These are phyloP conservation scores for Vollenhovia emeryi DNA, from an alignment of 1,140 invertebrate genomes.

Conservation along the genomic window DNA sequence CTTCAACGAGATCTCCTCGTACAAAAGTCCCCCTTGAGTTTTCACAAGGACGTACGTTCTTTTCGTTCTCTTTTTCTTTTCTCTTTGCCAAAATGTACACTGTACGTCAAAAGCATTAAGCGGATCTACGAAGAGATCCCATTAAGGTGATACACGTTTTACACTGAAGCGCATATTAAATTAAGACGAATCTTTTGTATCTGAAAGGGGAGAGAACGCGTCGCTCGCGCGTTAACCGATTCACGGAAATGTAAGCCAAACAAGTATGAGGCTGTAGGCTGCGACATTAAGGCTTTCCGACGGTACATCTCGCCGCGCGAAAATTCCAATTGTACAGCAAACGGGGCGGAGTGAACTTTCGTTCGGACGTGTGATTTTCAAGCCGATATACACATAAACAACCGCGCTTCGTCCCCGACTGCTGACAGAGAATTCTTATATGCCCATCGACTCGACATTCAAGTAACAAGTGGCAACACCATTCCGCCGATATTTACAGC, in stretches of 20 bases:
- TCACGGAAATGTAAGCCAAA: conserved; percentile 44
- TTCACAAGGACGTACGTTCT: neutral
- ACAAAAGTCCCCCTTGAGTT: neutral
- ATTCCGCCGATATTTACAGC: conserved; percentile 48
- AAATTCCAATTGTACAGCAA: conserved; percentile 8
- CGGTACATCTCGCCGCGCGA: neutral
- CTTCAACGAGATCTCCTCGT: conserved; percentile 22
- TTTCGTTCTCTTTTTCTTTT: no score
- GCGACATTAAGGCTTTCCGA: conserved; percentile 7
- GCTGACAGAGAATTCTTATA: conserved; percentile 30
- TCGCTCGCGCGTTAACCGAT: neutral
- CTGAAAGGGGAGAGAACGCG: neutral
- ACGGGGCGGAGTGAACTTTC: neutral
- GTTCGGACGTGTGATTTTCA: neutral
- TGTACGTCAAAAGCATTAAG: neutral
- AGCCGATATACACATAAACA: conserved; percentile 20
- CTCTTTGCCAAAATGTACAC: neutral
- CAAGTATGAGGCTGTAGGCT: conserved; percentile 12
- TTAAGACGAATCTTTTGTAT: conserved; percentile 9
- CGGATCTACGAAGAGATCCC: neutral
- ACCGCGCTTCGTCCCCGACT: neutral
- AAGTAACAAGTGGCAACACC: neutral
- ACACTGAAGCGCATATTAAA: neutral
- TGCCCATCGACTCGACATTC: conserved; percentile 24
- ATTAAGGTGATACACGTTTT: conserved; percentile 9